Percentiles rank a stretch among this genome's conserved stretches.
Conservation (phyloP, 2,888 invertebrate species). For the Acanthosoma haemorrhoidale region DNA sequence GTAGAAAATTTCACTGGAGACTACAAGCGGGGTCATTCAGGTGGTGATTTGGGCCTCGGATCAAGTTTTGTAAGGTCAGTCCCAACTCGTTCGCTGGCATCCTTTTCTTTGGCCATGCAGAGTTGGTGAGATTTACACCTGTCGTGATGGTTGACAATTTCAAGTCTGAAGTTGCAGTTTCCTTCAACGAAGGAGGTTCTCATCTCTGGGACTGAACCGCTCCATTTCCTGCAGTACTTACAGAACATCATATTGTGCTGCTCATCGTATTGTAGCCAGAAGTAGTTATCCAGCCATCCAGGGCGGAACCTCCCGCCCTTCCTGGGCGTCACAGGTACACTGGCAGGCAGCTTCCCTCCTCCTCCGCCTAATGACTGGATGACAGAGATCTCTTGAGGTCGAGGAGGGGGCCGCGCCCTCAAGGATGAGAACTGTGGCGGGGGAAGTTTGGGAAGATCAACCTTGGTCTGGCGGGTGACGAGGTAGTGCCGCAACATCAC, state of each 20-base stretch:
- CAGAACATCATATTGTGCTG: constrained; percentile 65
- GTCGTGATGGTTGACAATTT: constrained; percentile 73
- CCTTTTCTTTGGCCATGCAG: constrained; percentile 54
- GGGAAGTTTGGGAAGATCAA: constrained; percentile 41
- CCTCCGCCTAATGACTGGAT: constrained; percentile 41
- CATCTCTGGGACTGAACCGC: constrained; percentile 61
- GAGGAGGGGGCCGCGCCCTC: constrained; percentile 27
- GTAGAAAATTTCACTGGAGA: not conserved
- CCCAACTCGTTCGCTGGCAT: constrained; percentile 36
- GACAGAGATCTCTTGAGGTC: constrained; percentile 46
- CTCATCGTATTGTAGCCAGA: constrained; percentile 69
- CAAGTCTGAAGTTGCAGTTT: constrained; percentile 67
- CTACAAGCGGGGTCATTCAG: constrained; percentile 6
- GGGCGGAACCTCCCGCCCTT: constrained; percentile 63
- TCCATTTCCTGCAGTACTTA: constrained; percentile 68
- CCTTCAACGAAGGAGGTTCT: constrained; percentile 75
- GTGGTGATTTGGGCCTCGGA: not conserved
- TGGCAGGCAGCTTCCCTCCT: not conserved
- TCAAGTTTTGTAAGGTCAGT: constrained; percentile 20
- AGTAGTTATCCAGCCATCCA: constrained; percentile 62
- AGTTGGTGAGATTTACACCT: constrained; percentile 70
- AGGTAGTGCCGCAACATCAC: constrained; percentile 40
- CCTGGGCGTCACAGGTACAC: constrained; percentile 40
- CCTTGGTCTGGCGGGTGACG: constrained; percentile 38
- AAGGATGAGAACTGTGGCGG: constrained; percentile 41